These are phyloP conservation scores for Ormyrus pomaceus DNA, from an alignment of 2,888 invertebrate genomes.

Conservation along the genomic window DNA sequence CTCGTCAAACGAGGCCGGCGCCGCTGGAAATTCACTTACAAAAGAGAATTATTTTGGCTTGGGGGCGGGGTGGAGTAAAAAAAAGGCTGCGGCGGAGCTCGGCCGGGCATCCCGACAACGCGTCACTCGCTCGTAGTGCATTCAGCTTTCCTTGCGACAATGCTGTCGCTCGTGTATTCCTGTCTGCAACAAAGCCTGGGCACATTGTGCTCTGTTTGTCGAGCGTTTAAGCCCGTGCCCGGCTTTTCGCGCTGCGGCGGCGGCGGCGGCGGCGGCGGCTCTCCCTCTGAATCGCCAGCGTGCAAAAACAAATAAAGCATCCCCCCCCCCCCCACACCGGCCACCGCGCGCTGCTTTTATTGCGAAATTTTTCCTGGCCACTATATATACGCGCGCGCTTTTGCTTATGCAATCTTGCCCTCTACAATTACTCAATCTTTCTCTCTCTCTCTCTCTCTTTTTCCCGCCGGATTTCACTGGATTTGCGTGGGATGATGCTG, in stretches of 20 bases:
- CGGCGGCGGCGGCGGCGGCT: background rate
- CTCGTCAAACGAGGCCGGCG: no score
- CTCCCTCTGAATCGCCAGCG: background rate
- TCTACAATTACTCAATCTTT: no score
- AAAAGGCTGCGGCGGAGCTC: background rate
- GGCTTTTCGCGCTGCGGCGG: conserved; percentile 26
- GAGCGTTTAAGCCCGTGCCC: conserved; percentile 17
- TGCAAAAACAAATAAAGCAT: conserved; percentile 21
- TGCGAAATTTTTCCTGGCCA: no score
- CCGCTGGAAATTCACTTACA: no score
- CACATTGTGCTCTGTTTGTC: conserved; percentile 38
- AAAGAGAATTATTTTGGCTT: conserved; percentile 5
- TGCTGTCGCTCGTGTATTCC: conserved; percentile 31
- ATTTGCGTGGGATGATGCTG: no score
- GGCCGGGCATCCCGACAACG: background rate
- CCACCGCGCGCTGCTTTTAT: no score
- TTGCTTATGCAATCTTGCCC: no score
- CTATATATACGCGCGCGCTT: no score
- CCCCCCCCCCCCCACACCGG: background rate
- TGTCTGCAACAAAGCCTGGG: conserved; percentile 36
- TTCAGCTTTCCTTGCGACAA: conserved; percentile 36
- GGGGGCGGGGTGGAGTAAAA: background rate
- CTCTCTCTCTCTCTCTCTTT: no score
- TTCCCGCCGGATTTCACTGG: no score
- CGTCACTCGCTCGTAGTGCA: conserved; percentile 21